A percentile compares a stretch with the other conserved stretches of the same genome.
Evolutionary conservation across 2,113 vertebrate species (phyloP).

Genomic region (Pelecanoides urinatrix): DNA sequence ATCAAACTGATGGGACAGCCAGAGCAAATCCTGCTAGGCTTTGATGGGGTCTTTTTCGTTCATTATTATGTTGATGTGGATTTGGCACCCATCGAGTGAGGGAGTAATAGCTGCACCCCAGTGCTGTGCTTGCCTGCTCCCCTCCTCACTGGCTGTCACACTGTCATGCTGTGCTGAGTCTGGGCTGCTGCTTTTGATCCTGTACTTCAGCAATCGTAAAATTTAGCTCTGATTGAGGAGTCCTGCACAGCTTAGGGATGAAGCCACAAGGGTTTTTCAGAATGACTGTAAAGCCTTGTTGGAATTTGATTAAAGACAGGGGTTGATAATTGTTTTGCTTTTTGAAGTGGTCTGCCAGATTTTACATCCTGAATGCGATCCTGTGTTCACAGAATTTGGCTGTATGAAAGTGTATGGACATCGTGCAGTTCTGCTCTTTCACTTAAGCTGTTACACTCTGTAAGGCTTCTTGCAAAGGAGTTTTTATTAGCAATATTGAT

Average conservation of each 20-base stretch:
- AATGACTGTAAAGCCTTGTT: not conserved
- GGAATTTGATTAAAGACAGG: not conserved
- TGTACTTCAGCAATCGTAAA: not conserved
- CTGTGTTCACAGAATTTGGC: not conserved
- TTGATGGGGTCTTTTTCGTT: not conserved
- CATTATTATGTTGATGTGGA: slow-evolving; percentile 33
- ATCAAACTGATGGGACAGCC: slow-evolving; percentile 30
- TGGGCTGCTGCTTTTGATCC: not conserved
- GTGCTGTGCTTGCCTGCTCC: not conserved
- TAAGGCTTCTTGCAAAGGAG: not conserved
- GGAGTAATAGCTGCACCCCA: not conserved
- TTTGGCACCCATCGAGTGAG: not conserved
- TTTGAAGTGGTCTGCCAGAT: not conserved
- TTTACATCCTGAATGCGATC: not conserved
- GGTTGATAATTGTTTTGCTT: not conserved
- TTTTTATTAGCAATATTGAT: not conserved
- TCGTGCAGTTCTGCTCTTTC: not conserved
- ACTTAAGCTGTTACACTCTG: not conserved
- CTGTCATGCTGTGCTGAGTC: not conserved
- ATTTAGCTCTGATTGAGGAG: not conserved
- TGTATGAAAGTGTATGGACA: rapidly evolving
- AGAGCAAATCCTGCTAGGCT: slow-evolving; percentile 17
- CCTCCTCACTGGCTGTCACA: not conserved
- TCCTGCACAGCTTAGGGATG: not conserved
- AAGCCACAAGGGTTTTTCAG: not conserved